A percentile compares a stretch with the other conserved stretches of the same genome.
Conservation (phyloP, 2,888 invertebrate genomes). For the Aethes cnicana region DNA sequence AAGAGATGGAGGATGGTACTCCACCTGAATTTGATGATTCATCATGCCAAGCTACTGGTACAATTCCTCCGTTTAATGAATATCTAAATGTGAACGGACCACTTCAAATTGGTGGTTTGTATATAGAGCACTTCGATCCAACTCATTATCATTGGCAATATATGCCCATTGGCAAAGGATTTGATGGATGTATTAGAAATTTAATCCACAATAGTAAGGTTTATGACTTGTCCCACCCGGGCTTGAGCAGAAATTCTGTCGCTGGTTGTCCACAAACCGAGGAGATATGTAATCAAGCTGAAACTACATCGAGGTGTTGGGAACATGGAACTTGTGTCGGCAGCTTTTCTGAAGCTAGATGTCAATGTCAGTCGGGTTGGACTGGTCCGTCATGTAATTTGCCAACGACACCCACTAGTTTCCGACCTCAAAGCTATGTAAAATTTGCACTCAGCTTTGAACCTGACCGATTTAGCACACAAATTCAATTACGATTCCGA, state of each 20-base stretch:
- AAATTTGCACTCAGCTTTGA: slow-evolving; percentile 97
- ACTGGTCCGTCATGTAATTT: slow-evolving; percentile 94
- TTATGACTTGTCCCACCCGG: slow-evolving; percentile 97
- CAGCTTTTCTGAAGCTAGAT: slow-evolving; percentile 92
- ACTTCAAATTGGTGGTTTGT: slow-evolving; percentile 96
- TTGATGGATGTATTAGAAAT: slow-evolving; percentile 98
- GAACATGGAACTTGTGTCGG: slow-evolving; percentile 97
- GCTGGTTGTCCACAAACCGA: slow-evolving; percentile 97
- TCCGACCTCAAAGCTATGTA: slow-evolving; percentile 97
- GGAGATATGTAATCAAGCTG: slow-evolving; percentile 93
- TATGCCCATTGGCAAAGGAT: slow-evolving; percentile 94
- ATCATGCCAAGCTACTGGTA: slow-evolving; percentile 94
- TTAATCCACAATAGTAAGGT: slow-evolving; percentile 97
- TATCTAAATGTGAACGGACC: slow-evolving; percentile 98
- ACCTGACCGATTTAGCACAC: slow-evolving; percentile 94
- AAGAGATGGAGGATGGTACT: slow-evolving; percentile 94
- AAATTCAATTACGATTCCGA: slow-evolving; percentile 95
- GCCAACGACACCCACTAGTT: slow-evolving; percentile 94
- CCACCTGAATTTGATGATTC: slow-evolving; percentile 94
- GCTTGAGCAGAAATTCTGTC: slow-evolving; percentile 91
- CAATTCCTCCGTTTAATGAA: slow-evolving; percentile 96
- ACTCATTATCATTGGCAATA: slow-evolving; percentile 95
- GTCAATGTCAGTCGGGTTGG: slow-evolving; percentile 98
- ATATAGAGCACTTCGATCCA: slow-evolving; percentile 94
- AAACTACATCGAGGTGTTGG: slow-evolving; percentile 93